A percentile compares a stretch with the other conserved stretches of the same genome.
phyloP scores from a whole-genome alignment of 2,797 vertebrate genomes.

The Poecilia picta region DNA sequence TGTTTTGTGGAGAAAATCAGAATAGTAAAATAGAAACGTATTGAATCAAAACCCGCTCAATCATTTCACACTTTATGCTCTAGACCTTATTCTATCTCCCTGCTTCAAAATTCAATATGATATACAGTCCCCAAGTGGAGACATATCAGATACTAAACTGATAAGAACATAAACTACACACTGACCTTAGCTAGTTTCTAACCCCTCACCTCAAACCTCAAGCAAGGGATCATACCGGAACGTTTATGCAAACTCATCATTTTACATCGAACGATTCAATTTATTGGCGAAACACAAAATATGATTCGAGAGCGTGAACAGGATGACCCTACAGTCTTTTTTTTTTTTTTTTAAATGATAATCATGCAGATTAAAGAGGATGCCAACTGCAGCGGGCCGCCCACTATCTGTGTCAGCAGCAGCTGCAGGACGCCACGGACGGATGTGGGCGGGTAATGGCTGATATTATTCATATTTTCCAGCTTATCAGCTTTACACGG shows the following conservation, averaged over 20 bases:
- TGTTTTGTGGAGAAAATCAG: neutral
- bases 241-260: neutral
- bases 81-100: too few relatives aligned
- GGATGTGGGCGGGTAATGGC: constrained; percentile 56
- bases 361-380: constrained; percentile 45
- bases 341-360: neutral
- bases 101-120: too few relatives aligned
- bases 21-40: neutral
- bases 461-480: constrained; percentile 74
- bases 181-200: neutral
- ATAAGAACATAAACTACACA: too few relatives aligned
- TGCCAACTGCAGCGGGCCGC: constrained; percentile 33
- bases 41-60: neutral
- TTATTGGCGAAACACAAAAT: constrained; percentile 6
- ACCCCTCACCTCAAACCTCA: neutral
- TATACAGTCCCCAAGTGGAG: too few relatives aligned
- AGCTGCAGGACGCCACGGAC: constrained; percentile 42
- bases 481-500: constrained; percentile 47
- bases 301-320: constrained; percentile 3
- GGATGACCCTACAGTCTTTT: constrained; percentile 20
- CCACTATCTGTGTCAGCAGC: constrained; percentile 57
- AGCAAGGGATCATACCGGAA: constrained; percentile 4
- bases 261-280: neutral
- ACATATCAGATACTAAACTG: too few relatives aligned
- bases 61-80: neutral